Evolutionary conservation across 2,888 invertebrate genomes (phyloP), one percentile per base, ranked within the genome.

Genomic region (Pyrocoelia pectoralis): DNA sequence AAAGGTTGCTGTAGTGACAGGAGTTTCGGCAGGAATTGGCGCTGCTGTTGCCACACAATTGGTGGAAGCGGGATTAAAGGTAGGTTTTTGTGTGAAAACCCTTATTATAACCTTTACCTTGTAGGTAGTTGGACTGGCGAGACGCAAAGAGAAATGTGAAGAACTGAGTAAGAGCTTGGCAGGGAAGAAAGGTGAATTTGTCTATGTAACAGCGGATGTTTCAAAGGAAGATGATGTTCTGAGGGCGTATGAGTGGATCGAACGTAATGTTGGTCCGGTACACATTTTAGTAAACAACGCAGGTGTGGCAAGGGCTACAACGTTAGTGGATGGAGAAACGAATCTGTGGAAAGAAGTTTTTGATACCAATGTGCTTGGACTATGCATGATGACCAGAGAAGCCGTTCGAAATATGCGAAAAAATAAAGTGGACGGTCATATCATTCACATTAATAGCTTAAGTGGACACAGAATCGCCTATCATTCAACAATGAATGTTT

Each of bases 371-470:
- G 55, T 70, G 1, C 19, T 71, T 6, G 33, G 33, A 3, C 8
- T 33, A 33, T 33, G 10, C 33, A n/a, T 33, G 9, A n/a, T n/a
- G n/a, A 14, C 74, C 0, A 70, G 72, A 41, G 71, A 73, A 56
- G 74, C 72, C 2, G 59, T 74, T 6, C 68, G 60, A 43, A 63
- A 66, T 24, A 74, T 75, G 74, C 68, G 61, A 17, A 62, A 55
- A 0, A 68, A 73, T 40, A 60, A 66, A 17, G 58, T 72, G 2
- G 65, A 72, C 29, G 73, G 73, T 6, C 70, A 75, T 51, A 72
- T 75, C 41, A 59, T 75, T 10, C 68, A 74, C 48, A 68, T 75
- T 0, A 72, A 70, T 9, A 51, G 51, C 14, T 9, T 51, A 10
- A 12, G 1, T n/a, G 50, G 50, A 24, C 62, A 73, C 1, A 29